A percentile compares a stretch with the other conserved stretches of the same genome.
phyloP scores from a whole-genome alignment of 2,797 vertebrate species.

The Ficedula albicollis region DNA sequence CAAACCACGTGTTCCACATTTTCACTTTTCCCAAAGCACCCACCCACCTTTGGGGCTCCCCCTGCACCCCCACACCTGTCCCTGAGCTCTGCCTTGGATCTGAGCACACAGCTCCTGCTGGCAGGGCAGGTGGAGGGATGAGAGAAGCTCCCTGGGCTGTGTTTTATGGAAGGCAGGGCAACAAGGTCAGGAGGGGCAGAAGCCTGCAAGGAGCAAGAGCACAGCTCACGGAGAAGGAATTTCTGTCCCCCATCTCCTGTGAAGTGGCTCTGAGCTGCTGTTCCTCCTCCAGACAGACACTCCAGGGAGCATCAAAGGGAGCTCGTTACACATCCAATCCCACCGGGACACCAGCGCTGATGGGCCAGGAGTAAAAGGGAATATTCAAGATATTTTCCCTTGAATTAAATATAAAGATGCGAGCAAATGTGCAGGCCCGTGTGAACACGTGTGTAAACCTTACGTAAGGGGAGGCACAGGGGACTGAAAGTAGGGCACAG shows the following conservation, averaged over 20 bases:
- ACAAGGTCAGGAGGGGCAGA: neutral
- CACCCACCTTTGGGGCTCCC: neutral
- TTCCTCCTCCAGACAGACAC: conserved; percentile 14
- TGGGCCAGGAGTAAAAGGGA: conserved; percentile 35
- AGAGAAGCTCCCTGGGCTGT: neutral
- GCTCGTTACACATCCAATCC: neutral
- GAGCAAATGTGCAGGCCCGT: neutral
- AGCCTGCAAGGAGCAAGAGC: neutral
- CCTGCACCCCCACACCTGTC: fast-evolving
- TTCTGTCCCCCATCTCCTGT: neutral
- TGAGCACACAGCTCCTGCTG: neutral
- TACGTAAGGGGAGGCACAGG: neutral
- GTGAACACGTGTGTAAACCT: neutral
- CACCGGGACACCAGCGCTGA: neutral
- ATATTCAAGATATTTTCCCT: conserved; percentile 32
- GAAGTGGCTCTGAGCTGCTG: neutral
- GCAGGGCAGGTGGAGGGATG: neutral
- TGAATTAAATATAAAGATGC: conserved; percentile 27
- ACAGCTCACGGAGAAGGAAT: neutral
- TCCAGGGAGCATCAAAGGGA: conserved; percentile 47
- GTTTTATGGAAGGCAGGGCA: neutral
- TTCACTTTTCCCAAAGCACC: neutral
- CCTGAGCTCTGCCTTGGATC: neutral
- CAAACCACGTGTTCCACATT: fast-evolving
- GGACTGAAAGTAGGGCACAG: neutral